Evolutionary conservation across 2,888 invertebrate species (phyloP).

Genomic region (Lucinisca nassula): DNA sequence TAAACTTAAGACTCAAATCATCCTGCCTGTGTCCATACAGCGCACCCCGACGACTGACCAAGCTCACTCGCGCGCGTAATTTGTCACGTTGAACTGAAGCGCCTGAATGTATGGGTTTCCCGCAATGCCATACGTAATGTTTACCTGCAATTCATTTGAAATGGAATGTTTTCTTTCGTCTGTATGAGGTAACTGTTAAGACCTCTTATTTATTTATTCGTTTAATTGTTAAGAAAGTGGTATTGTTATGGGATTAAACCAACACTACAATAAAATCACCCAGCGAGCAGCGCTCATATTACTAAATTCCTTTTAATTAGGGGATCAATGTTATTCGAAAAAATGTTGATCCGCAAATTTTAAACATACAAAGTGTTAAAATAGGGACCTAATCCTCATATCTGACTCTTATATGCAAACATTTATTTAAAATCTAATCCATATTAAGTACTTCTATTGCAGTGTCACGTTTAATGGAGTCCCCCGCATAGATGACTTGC

Average conservation of each 20-base stretch:
- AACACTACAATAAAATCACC: not conserved
- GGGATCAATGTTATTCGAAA: not conserved
- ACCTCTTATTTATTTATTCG: not conserved
- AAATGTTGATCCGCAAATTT: slow-evolving; percentile 5
- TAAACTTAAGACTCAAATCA: no score
- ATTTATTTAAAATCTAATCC: slow-evolving; percentile 11
- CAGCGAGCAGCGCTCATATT: not conserved
- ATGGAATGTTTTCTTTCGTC: not conserved
- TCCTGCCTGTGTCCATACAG: no score
- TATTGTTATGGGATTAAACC: slow-evolving; percentile 4
- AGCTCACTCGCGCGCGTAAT: no score
- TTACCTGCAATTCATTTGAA: not conserved
- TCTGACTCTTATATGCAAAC: not conserved
- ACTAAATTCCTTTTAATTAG: slow-evolving; percentile 8
- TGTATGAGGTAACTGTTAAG: slow-evolving; percentile 5
- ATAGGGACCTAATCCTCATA: slow-evolving; percentile 8
- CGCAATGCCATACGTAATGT: no score
- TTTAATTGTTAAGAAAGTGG: not conserved
- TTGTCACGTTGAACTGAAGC: no score
- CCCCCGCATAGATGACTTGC: slow-evolving; percentile 15
- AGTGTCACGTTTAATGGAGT: slow-evolving; percentile 1
- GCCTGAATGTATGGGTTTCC: no score
- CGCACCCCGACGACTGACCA: no score
- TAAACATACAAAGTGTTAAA: slow-evolving; percentile 1
- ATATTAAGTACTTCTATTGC: slow-evolving; percentile 7